phyloP scores from a whole-genome alignment of 2,888 invertebrate genomes.

The Yponomeuta malinellus region DNA sequence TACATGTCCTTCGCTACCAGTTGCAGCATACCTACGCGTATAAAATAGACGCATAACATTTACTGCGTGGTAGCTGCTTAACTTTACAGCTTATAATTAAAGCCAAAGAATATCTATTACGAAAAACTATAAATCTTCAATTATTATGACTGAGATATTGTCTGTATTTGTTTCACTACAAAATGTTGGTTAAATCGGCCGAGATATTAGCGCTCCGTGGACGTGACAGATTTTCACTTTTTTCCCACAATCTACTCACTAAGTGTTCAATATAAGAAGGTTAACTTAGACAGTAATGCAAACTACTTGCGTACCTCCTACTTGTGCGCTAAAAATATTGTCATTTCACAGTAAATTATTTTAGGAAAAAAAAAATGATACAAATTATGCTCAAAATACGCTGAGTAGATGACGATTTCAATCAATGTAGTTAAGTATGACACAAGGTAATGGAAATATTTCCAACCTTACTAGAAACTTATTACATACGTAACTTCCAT shows the following conservation, averaged over 20 bases:
- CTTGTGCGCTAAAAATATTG: not conserved
- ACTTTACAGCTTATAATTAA: not conserved
- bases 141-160: not conserved
- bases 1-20: not conserved
- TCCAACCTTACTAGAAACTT: no score
- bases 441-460: no score
- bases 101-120: not conserved
- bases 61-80: not conserved
- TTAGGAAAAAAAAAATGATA: no score
- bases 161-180: not conserved
- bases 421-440: no score
- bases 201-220: not conserved
- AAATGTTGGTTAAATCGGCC: no score
- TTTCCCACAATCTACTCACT: slow-evolving; percentile 23
- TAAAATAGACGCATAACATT: not conserved
- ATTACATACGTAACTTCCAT: no score
- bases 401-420: no score
- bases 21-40: not conserved
- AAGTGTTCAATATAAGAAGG: not conserved
- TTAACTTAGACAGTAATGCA: no score
- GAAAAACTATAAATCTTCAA: not conserved
- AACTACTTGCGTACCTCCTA: not conserved
- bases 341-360: no score
- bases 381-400: no score
- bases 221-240: slow-evolving; percentile 33